phyloP scores from a whole-genome alignment of 2,888 invertebrate species.

The Netelia melanura region DNA sequence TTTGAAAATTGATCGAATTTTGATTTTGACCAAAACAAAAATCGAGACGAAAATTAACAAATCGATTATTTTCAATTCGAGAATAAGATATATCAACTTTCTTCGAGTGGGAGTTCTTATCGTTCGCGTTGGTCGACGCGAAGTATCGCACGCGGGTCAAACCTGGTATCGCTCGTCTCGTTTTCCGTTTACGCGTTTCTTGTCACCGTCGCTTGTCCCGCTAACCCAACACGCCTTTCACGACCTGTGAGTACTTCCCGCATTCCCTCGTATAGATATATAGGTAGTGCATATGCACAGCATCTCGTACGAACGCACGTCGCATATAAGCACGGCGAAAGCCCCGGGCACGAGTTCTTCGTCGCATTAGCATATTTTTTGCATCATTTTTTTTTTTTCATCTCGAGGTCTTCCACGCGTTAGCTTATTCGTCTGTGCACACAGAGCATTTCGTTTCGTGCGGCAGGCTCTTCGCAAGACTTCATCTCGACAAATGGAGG shows the following conservation, averaged over 20 bases:
- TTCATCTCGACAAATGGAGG: constrained; percentile 52
- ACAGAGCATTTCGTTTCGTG: constrained; percentile 8
- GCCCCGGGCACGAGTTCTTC: constrained; percentile 31
- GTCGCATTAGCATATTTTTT: constrained; percentile 59
- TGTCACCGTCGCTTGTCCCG: constrained; percentile 45
- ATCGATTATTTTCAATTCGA: background rate
- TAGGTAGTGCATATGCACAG: constrained; percentile 7
- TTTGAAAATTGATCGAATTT: too few species aligned
- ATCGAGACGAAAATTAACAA: too few species aligned
- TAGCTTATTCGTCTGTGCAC: constrained; percentile 11
- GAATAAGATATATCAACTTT: background rate
- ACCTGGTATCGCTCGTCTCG: constrained; percentile 4
- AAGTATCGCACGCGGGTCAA: background rate
- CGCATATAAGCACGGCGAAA: constrained; percentile 15
- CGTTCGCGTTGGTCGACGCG: background rate
- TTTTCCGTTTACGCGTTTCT: constrained; percentile 37
- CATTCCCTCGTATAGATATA: constrained; percentile 47
- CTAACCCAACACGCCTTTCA: constrained; percentile 62
- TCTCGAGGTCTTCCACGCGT: constrained; percentile 35
- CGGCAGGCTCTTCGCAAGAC: constrained; percentile 20
- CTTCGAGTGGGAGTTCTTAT: background rate
- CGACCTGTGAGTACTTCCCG: constrained; percentile 52
- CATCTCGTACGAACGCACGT: constrained; percentile 13
- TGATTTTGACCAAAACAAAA: too few species aligned
- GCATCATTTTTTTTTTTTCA: constrained; percentile 37